These are phyloP conservation scores for Eleginops maclovinus DNA, from an alignment of 2,113 vertebrate species.

Conservation along the genomic window DNA sequence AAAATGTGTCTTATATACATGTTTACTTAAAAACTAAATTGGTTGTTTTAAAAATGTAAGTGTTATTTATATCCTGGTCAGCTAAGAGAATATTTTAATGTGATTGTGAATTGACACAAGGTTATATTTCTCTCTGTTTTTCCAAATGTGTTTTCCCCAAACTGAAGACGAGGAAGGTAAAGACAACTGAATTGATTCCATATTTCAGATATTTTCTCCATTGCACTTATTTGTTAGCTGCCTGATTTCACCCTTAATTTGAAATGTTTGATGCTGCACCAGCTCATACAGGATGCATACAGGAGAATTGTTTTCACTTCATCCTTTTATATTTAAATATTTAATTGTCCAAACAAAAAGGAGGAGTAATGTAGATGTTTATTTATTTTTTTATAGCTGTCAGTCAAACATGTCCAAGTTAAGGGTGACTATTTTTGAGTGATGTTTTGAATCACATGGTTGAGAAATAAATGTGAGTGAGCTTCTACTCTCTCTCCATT, in stretches of 20 bases:
- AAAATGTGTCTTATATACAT: background rate
- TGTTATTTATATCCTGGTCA: background rate
- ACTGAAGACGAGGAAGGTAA: constrained; percentile 95
- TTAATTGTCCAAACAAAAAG: background rate
- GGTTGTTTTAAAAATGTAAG: background rate
- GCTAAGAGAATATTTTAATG: background rate
- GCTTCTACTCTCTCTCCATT: constrained; percentile 27
- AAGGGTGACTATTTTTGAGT: constrained; percentile 66
- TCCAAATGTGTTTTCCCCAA: constrained; percentile 59
- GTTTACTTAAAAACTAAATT: background rate
- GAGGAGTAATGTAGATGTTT: background rate
- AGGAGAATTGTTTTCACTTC: background rate
- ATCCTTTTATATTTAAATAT: background rate
- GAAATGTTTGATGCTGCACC: constrained; percentile 72
- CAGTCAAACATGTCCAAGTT: constrained; percentile 66
- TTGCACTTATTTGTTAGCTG: constrained; percentile 70
- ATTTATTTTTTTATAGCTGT: constrained; percentile 20
- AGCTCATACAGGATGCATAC: constrained; percentile 27
- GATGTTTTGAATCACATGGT: constrained; percentile 60
- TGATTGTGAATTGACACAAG: background rate
- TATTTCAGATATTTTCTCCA: constrained; percentile 57
- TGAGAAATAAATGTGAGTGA: constrained; percentile 61
- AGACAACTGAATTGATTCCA: constrained; percentile 55
- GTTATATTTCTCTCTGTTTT: constrained; percentile 44
- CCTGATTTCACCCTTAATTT: constrained; percentile 70